These are phyloP conservation scores for Endotricha flammealis DNA, from an alignment of 2,888 invertebrate genomes.

Conservation along the genomic window DNA sequence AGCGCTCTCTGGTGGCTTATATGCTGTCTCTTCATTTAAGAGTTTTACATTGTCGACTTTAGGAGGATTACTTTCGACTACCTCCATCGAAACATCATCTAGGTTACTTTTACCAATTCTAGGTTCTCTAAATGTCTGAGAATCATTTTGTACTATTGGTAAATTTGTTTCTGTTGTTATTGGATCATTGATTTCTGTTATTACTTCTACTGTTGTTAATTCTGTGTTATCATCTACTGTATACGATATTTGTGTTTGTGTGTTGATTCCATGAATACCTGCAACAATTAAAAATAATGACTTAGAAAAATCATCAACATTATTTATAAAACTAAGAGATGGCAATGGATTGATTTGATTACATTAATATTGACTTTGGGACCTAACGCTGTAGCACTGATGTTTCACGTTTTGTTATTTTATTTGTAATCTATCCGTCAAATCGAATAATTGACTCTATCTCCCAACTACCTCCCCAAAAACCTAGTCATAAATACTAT, in stretches of 20 bases:
- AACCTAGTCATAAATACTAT: no score
- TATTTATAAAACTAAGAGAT: no score
- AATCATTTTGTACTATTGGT: constrained; percentile 20
- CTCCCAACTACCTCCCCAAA: no score
- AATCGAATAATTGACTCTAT: no score
- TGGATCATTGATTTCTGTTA: neutral
- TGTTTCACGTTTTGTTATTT: no score
- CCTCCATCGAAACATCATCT: constrained; percentile 26
- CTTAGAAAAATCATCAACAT: no score
- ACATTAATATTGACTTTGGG: no score
- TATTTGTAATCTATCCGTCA: no score
- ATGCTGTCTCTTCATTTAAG: constrained; percentile 25
- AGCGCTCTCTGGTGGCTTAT: constrained; percentile 49
- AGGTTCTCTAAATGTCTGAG: constrained; percentile 18
- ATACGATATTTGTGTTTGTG: constrained; percentile 28
- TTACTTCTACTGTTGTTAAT: constrained; percentile 16
- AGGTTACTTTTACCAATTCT: constrained; percentile 23
- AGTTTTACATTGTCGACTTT: constrained; percentile 32
- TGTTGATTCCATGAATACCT: constrained; percentile 45
- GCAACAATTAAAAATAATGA: constrained; percentile 30
- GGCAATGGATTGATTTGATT: no score
- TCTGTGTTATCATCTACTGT: constrained; percentile 16
- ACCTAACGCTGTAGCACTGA: no score
- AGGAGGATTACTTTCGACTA: constrained; percentile 20
- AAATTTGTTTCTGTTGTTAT: constrained; percentile 15